These are phyloP conservation scores for Luffia ferchaultella DNA, from an alignment of 2,888 invertebrate species.

Conservation along the genomic window DNA sequence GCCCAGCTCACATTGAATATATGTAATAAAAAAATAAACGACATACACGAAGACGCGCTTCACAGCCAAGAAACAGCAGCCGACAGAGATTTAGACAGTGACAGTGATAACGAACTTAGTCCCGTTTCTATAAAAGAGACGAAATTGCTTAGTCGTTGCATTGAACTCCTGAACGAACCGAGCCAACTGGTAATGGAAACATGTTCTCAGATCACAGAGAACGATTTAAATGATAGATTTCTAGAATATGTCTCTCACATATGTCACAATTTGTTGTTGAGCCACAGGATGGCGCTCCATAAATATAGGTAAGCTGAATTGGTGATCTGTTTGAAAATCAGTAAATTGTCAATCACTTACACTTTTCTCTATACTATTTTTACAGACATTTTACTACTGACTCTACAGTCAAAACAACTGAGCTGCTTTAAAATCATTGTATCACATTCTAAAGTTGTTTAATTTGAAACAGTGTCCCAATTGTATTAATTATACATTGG, in stretches of 20 bases:
- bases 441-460: neutral
- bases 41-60: constrained; percentile 53
- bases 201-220: constrained; percentile 58
- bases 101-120: constrained; percentile 60
- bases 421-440: neutral
- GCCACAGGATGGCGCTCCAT: constrained; percentile 83
- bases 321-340: constrained; percentile 8
- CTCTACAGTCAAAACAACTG: neutral
- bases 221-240: constrained; percentile 57
- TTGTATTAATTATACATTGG: no score
- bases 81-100: constrained; percentile 67
- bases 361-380: neutral
- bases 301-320: constrained; percentile 73
- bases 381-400: no score
- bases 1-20: constrained; percentile 49
- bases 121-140: constrained; percentile 53
- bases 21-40: constrained; percentile 48
- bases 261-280: constrained; percentile 84
- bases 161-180: constrained; percentile 72
- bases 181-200: constrained; percentile 43
- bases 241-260: constrained; percentile 77
- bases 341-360: neutral
- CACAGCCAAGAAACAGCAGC: constrained; percentile 50
- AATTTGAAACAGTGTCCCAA: no score
- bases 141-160: constrained; percentile 59